A percentile compares a stretch with the other conserved stretches of the same genome.
Conservation (phyloP, 2,888 invertebrate genomes). For the Torymus tubicola region DNA sequence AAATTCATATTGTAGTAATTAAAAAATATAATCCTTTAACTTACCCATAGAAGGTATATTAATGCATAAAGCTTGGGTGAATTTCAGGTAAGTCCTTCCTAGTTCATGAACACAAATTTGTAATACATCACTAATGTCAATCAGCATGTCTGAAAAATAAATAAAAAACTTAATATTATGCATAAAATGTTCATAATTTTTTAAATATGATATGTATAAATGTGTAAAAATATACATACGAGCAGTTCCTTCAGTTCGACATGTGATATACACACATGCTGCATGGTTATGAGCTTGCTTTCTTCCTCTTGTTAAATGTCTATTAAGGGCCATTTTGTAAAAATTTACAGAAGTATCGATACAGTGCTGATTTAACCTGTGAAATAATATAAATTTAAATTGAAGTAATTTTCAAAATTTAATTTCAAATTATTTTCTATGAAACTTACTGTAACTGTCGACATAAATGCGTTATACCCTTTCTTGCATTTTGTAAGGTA, state of each 20-base stretch:
- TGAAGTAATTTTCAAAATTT: no score
- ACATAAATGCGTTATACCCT: slow-evolving; percentile 90
- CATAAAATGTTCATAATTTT: neutral
- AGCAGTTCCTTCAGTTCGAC: slow-evolving; percentile 94
- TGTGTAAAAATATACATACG: slow-evolving; percentile 78
- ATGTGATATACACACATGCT: slow-evolving; percentile 98
- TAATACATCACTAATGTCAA: slow-evolving; percentile 98
- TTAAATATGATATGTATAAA: neutral
- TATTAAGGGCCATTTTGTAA: slow-evolving; percentile 92
- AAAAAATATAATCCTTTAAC: slow-evolving; percentile 71
- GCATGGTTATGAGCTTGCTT: slow-evolving; percentile 94
- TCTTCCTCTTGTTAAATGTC: slow-evolving; percentile 93
- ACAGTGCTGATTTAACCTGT: slow-evolving; percentile 89
- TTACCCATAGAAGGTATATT: slow-evolving; percentile 92
- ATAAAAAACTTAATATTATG: neutral
- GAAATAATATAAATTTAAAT: neutral
- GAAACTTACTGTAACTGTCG: slow-evolving; percentile 83
- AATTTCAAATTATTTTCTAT: neutral
- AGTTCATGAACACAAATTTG: slow-evolving; percentile 97
- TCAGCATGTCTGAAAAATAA: slow-evolving; percentile 85
- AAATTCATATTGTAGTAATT: slow-evolving; percentile 31
- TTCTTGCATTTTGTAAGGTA: slow-evolving; percentile 91
- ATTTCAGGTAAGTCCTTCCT: slow-evolving; percentile 92
- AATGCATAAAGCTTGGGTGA: slow-evolving; percentile 93
- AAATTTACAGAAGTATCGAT: slow-evolving; percentile 96